Percentiles rank a stretch among this genome's conserved stretches.
phyloP scores from a whole-genome alignment of 2,113 vertebrate genomes.

The Lathamus discolor region DNA sequence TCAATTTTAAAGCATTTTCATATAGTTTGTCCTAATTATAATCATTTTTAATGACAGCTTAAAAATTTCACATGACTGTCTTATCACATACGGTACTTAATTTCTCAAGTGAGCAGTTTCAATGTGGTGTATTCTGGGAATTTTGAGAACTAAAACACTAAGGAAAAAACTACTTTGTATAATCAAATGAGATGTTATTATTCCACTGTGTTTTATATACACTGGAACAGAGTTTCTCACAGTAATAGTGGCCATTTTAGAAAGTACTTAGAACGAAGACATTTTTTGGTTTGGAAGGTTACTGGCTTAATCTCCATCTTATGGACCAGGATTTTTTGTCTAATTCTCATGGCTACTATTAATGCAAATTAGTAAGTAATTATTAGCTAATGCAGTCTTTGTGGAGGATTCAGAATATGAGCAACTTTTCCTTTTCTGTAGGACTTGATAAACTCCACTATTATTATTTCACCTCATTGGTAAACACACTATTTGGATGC shows the following conservation, averaged over 20 bases:
- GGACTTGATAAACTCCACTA: background rate
- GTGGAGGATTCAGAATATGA: background rate
- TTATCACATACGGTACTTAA: constrained; percentile 78
- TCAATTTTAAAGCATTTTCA: constrained; percentile 81
- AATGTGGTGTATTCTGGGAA: constrained; percentile 76
- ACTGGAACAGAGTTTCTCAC: constrained; percentile 53
- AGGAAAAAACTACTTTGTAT: constrained; percentile 69
- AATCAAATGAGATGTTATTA: constrained; percentile 75
- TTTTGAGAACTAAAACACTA: constrained; percentile 77
- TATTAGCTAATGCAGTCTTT: background rate
- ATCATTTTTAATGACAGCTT: constrained; percentile 84
- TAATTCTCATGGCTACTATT: background rate
- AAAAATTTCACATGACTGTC: constrained; percentile 81
- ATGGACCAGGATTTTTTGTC: background rate
- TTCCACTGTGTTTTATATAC: constrained; percentile 69
- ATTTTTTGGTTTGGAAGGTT: background rate
- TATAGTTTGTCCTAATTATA: constrained; percentile 83
- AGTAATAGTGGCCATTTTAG: constrained; percentile 31
- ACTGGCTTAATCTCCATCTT: background rate
- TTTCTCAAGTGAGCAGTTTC: constrained; percentile 82
- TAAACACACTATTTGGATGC: background rate
- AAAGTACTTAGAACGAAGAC: background rate
- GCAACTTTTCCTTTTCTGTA: background rate
- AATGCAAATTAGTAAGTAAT: background rate
- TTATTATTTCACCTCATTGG: background rate